A percentile compares a stretch with the other conserved stretches of the same genome.
Conservation (phyloP, 2,797 vertebrate genomes). For the Eulemur coronatus region DNA sequence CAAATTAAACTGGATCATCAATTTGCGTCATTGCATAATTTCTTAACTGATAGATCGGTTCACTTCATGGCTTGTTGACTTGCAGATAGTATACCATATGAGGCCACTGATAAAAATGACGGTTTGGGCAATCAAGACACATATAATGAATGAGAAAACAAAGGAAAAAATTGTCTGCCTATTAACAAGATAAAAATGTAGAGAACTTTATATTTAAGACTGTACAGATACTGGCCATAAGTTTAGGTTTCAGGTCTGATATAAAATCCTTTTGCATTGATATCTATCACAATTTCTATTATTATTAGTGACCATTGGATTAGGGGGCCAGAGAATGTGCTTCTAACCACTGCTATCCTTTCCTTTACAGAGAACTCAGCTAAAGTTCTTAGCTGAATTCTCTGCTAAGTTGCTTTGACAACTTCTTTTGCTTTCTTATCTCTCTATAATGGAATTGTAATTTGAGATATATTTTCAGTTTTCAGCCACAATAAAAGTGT, state of each 20-base stretch:
- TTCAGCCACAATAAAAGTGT: not conserved
- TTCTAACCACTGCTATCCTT: not conserved
- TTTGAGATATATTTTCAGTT: not conserved
- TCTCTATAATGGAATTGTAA: not conserved
- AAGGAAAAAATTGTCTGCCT: not conserved
- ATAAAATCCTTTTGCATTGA: not conserved
- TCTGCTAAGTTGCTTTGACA: not conserved
- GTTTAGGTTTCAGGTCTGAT: not conserved
- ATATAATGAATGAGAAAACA: not conserved
- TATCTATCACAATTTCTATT: not conserved
- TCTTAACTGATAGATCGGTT: slow-evolving; percentile 14
- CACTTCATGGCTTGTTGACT: slow-evolving; percentile 7
- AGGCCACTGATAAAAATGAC: not conserved
- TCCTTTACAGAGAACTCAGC: not conserved
- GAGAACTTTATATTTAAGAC: not conserved
- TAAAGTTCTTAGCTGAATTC: not conserved
- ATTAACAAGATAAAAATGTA: not conserved
- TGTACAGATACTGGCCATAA: not conserved
- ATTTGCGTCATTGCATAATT: not conserved
- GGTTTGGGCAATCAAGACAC: not conserved
- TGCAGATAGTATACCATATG: not conserved
- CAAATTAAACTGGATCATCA: slow-evolving; percentile 45
- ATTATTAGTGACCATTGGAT: not conserved
- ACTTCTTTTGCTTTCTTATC: not conserved
- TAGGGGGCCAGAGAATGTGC: not conserved